These are phyloP conservation scores for Lasioglossum zephyrum DNA, from an alignment of 2,888 invertebrate genomes.

Conservation along the genomic window DNA sequence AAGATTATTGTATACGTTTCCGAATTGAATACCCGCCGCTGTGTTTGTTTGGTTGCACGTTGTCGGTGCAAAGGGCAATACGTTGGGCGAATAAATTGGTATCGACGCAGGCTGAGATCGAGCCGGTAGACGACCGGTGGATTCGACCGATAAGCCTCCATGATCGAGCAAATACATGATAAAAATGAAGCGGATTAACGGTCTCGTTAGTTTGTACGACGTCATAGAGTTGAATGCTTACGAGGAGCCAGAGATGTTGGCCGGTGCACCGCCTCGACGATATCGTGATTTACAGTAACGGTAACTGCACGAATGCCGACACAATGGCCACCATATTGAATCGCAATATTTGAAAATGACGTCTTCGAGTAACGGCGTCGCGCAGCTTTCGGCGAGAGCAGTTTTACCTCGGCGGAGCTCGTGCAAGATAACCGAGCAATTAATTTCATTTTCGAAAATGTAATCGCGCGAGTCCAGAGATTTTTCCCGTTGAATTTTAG, in stretches of 20 bases:
- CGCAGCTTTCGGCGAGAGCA: neutral
- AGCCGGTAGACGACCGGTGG: conserved; percentile 29
- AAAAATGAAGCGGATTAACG: conserved; percentile 66
- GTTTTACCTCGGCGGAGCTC: neutral
- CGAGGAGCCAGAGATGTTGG: conserved; percentile 52
- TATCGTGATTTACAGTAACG: conserved; percentile 70
- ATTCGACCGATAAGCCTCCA: conserved; percentile 59
- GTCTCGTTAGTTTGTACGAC: conserved; percentile 67
- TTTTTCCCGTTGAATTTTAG: neutral
- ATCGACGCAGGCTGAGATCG: conserved; percentile 20
- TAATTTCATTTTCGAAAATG: neutral
- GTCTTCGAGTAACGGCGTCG: conserved; percentile 40
- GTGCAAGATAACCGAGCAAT: neutral
- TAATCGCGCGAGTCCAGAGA: neutral
- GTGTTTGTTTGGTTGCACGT: neutral
- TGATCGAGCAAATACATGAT: conserved; percentile 42
- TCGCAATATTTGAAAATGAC: conserved; percentile 66
- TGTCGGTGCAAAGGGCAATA: neutral
- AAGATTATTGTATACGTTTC: neutral
- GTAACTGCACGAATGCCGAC: conserved; percentile 65
- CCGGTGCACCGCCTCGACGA: conserved; percentile 55
- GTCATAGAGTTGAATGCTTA: conserved; percentile 54
- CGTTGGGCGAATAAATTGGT: conserved; percentile 9
- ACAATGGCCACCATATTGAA: conserved; percentile 65
- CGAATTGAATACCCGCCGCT: neutral